Percentiles rank a stretch among this genome's conserved stretches.
Conservation (phyloP, 2,888 invertebrate species). For the Parthenolecanium corni region DNA sequence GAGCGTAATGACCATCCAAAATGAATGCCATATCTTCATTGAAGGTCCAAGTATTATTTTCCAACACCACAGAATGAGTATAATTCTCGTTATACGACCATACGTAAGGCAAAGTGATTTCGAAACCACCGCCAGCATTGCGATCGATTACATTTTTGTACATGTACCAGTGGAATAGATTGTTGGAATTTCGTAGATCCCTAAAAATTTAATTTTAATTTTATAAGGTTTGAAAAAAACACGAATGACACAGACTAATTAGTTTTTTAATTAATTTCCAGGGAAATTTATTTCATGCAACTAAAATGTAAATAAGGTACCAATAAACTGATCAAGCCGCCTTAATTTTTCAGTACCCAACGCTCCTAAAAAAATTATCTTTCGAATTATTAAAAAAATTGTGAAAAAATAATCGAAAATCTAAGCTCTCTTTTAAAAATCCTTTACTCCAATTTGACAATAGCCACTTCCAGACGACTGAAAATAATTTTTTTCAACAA, state of each 20-base stretch:
- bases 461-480: no score
- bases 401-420: no score
- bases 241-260: not conserved
- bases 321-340: no score
- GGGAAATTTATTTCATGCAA: no score
- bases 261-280: no score
- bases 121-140: constrained; percentile 76
- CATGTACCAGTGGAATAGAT: constrained; percentile 88
- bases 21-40: constrained; percentile 74
- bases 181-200: constrained; percentile 89
- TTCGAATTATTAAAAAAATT: no score
- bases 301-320: no score
- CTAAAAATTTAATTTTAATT: constrained; percentile 41
- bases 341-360: no score
- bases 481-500: no score
- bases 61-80: constrained; percentile 77
- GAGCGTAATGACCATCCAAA: constrained; percentile 87
- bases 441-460: no score
- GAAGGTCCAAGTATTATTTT: constrained; percentile 74
- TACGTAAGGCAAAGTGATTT: constrained; percentile 80
- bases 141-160: constrained; percentile 76
- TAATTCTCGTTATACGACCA: constrained; percentile 92
- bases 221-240: not conserved
- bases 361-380: no score
- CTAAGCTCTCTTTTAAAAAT: no score